These are phyloP conservation scores for Rostratula benghalensis DNA, from an alignment of 2,113 vertebrate genomes.

Conservation along the genomic window DNA sequence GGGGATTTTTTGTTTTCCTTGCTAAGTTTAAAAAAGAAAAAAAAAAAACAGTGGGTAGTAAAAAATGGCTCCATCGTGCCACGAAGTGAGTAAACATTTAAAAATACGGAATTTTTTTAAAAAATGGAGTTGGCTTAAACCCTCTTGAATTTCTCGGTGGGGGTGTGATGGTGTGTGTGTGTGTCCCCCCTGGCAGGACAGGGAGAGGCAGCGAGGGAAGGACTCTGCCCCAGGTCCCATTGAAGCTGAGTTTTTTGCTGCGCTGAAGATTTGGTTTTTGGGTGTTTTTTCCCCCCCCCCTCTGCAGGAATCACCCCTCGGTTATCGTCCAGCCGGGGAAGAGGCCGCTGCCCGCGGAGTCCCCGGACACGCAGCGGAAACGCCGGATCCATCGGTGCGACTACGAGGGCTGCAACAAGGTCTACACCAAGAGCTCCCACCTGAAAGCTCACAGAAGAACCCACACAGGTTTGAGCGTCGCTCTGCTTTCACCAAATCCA, in stretches of 20 bases:
- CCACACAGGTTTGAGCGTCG: slow-evolving; percentile 84
- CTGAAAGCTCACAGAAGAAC: slow-evolving; percentile 97
- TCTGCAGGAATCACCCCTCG: slow-evolving; percentile 85
- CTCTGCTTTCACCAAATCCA: background rate
- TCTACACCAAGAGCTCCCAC: slow-evolving; percentile 98
- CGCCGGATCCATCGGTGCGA: slow-evolving; percentile 94
- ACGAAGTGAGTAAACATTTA: background rate
- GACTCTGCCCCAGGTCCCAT: background rate
- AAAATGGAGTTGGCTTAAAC: background rate
- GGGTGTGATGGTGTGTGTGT: slow-evolving; percentile 5
- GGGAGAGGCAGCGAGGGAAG: background rate
- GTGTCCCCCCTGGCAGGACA: slow-evolving; percentile 33
- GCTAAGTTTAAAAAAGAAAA: background rate
- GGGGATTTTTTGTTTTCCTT: background rate
- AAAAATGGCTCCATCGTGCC: background rate
- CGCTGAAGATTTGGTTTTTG: too few species aligned
- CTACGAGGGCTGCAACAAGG: slow-evolving; percentile 94
- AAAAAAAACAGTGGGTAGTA: background rate
- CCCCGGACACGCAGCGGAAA: slow-evolving; percentile 91
- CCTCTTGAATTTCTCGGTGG: slow-evolving; percentile 45
- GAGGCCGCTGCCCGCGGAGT: slow-evolving; percentile 89
- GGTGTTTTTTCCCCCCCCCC: too few species aligned
- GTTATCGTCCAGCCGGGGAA: slow-evolving; percentile 90
- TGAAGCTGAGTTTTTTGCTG: background rate
- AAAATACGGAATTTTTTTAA: background rate